Evolutionary conservation across 2,888 invertebrate genomes (phyloP).

Genomic region (Alitta virens): DNA sequence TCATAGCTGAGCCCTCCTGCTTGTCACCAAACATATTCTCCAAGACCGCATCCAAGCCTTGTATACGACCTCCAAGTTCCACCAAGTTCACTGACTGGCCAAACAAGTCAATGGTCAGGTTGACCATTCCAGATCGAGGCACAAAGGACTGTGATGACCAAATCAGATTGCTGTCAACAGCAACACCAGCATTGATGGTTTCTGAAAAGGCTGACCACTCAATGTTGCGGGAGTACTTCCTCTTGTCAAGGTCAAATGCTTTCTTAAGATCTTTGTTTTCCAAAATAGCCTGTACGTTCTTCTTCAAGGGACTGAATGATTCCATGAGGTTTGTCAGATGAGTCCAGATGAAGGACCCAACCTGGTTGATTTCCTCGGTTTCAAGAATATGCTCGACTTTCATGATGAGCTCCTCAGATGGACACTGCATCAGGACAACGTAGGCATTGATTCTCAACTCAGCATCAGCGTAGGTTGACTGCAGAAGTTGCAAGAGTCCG

Average conservation of each 20-base stretch:
- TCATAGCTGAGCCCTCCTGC: not conserved
- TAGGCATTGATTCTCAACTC: slow-evolving; percentile 87
- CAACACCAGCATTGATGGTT: slow-evolving; percentile 67
- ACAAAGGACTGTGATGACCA: slow-evolving; percentile 54
- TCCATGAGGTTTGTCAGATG: slow-evolving; percentile 84
- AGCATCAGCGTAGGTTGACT: slow-evolving; percentile 67
- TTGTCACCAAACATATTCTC: slow-evolving; percentile 65
- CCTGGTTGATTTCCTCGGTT: slow-evolving; percentile 56
- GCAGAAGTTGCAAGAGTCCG: slow-evolving; percentile 60
- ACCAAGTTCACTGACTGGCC: slow-evolving; percentile 86
- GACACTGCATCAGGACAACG: slow-evolving; percentile 85
- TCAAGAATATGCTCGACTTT: slow-evolving; percentile 28
- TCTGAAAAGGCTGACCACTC: slow-evolving; percentile 79
- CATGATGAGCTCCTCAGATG: slow-evolving; percentile 64
- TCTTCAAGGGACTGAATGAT: slow-evolving; percentile 78
- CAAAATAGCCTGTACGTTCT: slow-evolving; percentile 81
- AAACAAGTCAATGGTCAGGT: slow-evolving; percentile 55
- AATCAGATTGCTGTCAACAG: slow-evolving; percentile 52
- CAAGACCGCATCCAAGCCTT: slow-evolving; percentile 82
- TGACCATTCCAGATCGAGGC: slow-evolving; percentile 52
- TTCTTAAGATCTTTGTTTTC: slow-evolving; percentile 75
- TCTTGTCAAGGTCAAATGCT: slow-evolving; percentile 80
- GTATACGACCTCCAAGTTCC: slow-evolving; percentile 77
- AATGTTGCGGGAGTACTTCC: slow-evolving; percentile 88
- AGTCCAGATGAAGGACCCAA: slow-evolving; percentile 93